Evolutionary conservation across 2,113 vertebrate genomes (phyloP), one percentile per base, ranked within the genome.

Genomic region (Indicator maculatus): DNA sequence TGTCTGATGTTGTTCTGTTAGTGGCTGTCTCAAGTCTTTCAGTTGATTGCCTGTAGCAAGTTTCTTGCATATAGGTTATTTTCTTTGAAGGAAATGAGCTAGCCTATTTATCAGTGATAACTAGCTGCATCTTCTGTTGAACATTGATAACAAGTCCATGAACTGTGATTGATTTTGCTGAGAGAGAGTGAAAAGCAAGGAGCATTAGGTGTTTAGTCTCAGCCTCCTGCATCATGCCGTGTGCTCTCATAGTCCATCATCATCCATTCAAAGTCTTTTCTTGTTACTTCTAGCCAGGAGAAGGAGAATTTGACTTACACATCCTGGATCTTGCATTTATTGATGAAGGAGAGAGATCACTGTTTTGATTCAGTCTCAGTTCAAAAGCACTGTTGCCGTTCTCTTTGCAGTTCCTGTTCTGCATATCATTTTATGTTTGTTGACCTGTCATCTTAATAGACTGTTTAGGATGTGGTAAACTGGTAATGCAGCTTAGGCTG

Each of bases 391-490:
- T n/a, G 41, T 71, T 71, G 41, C 81, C 16, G 11, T 82, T 94
- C 74, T 41, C 20, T 78, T 55, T 58, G 41, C 59, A 73, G 47
- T 18, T 65, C 45, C 52, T 58, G 28, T 67, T 84, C 76, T 93
- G 12, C 23, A 52, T 27, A 36, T 86, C 70, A 33, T 78, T 75
- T 66, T 53, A 41, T 44, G 23, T 93, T 82, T 89, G 17, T 53
- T 92, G 66, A 75, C 44, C 38, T 83, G 17, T 80, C 74, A 72
- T 76, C 77, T 88, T 69, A 84, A 93, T 80, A 70, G 60, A 17
- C 41, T 77, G 7, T 65, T 93, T 23, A 81, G 79, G 20, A 50
- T 81, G 27, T 19, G 20, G 9, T 38, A 75, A 84, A 7, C 17
- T 20, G 31, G 12, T 38, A 45, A 19, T 21, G 24, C 36, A 80